Conservation (phyloP, 2,888 invertebrate genomes). For the Nowickia ferox region DNA sequence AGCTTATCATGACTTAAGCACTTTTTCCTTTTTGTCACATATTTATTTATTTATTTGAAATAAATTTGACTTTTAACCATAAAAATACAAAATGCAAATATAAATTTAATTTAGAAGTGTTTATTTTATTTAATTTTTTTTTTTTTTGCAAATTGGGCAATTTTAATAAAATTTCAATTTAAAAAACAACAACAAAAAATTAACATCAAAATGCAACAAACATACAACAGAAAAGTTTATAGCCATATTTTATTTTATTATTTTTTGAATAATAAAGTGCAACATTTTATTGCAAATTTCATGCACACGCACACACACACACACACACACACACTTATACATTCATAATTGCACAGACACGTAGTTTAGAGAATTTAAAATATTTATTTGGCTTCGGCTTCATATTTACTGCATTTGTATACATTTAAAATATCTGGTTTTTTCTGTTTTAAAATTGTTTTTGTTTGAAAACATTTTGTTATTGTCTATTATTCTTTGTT, state of each 20-base stretch:
- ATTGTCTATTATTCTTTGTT: neutral
- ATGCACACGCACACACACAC: neutral
- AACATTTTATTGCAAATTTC: slow-evolving; percentile 21
- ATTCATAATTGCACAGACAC: neutral
- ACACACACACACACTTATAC: neutral
- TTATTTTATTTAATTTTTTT: neutral
- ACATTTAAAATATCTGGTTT: slow-evolving; percentile 10
- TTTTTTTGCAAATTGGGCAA: neutral
- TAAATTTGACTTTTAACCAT: slow-evolving; percentile 16
- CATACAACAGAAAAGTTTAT: neutral
- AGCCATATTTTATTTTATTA: slow-evolving; percentile 26
- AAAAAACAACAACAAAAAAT: neutral
- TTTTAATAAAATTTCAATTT: slow-evolving; percentile 10
- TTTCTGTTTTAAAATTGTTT: slow-evolving; percentile 5
- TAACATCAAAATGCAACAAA: neutral
- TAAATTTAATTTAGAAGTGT: slow-evolving; percentile 6
- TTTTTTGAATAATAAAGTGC: neutral
- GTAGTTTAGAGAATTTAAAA: slow-evolving; percentile 15
- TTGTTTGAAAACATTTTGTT: neutral
- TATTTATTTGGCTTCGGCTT: slow-evolving; percentile 14
- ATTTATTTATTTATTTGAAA: slow-evolving; percentile 1
- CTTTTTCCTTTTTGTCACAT: too few species aligned
- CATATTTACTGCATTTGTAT: slow-evolving; percentile 1
- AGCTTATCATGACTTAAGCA: too few species aligned
- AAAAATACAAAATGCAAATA: neutral